Conservation (phyloP, 2,888 invertebrate species). For the Drosophila leonis region DNA sequence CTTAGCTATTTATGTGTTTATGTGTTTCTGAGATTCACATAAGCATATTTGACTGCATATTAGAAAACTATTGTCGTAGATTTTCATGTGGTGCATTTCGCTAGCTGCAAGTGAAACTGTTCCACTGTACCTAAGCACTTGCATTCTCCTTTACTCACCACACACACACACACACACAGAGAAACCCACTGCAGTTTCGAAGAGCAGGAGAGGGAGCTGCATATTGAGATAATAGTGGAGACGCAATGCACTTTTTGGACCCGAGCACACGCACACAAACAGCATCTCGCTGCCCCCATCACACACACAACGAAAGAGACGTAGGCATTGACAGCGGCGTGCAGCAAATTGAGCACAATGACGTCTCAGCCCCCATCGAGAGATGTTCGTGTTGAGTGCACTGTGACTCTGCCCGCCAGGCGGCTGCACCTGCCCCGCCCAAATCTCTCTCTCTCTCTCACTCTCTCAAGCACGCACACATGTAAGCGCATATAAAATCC, state of each 20-base stretch:
- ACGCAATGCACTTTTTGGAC: slow-evolving; percentile 44
- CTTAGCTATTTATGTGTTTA: too few relatives aligned
- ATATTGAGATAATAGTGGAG: slow-evolving; percentile 14
- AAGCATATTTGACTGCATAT: neutral
- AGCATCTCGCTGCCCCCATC: slow-evolving; percentile 55
- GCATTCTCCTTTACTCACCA: slow-evolving; percentile 16
- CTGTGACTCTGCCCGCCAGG: slow-evolving; percentile 13
- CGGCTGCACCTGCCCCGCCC: slow-evolving; percentile 60
- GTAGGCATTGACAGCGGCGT: slow-evolving; percentile 69
- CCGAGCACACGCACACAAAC: slow-evolving; percentile 15
- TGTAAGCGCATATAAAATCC: slow-evolving; percentile 24
- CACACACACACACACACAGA: slow-evolving; percentile 6
- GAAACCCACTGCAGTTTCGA: neutral
- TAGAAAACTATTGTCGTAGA: neutral
- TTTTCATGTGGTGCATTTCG: neutral
- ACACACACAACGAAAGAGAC: slow-evolving; percentile 66
- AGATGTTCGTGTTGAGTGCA: slow-evolving; percentile 36
- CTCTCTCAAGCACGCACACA: slow-evolving; percentile 37
- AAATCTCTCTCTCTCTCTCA: slow-evolving; percentile 8
- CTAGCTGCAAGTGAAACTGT: neutral
- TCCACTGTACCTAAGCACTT: slow-evolving; percentile 17
- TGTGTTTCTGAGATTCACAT: neutral
- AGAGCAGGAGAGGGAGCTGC: slow-evolving; percentile 24
- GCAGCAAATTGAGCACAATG: slow-evolving; percentile 65
- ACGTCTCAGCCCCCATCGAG: slow-evolving; percentile 30